Evolutionary conservation across 2,113 vertebrate genomes (phyloP), one percentile per base, ranked within the genome.

Genomic region (Zapornia atra): DNA sequence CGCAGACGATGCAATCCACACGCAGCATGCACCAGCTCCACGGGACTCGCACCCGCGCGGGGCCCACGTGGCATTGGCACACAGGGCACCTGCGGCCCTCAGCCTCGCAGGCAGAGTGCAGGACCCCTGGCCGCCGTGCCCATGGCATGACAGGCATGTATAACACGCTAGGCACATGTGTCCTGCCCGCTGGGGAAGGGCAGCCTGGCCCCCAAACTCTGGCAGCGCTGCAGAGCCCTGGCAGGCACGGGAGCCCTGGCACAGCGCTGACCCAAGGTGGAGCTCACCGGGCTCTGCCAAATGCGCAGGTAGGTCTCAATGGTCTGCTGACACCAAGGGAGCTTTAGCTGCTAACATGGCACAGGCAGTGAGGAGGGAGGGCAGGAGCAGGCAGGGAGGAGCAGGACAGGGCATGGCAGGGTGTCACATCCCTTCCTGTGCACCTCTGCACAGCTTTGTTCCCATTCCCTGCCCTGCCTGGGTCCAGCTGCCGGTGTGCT

Each of bases 271-370:
- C 78, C 34, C 38, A 33, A 48, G 79, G 86, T 56, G 82, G 71
- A 92, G 90, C 68, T 92, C 6, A 1, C 26, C 4, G 3, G 44
- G 54, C 68, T 86, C 64, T 75, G 80, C 80, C 88, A 50, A 65
- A 72, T 2, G 2, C 29, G 19, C 94, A 92, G 96, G 94, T 93
- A 96, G 92, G 94, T 97, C 92, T 96, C 90, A 71, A 66, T 4
- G 19, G 33, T 77, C 86, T 80, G 51, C 72, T 92, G 90, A 53
- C 68, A 63, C n/a, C 28, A 3, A 72, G 29, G 51, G 26, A 70
- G 44, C 14, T 73, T 44, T 34, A 29, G 19, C 24, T 38, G 53
- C 38, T 44, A 57, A 6, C 24, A 34, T 10, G 6, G 33, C 1
- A 28, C 16, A 59, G 63, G 56, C 36, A 46, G 64, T 0, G 0